These are phyloP conservation scores for Xiphophorus hellerii DNA, from an alignment of 2,113 vertebrate species.

Conservation along the genomic window DNA sequence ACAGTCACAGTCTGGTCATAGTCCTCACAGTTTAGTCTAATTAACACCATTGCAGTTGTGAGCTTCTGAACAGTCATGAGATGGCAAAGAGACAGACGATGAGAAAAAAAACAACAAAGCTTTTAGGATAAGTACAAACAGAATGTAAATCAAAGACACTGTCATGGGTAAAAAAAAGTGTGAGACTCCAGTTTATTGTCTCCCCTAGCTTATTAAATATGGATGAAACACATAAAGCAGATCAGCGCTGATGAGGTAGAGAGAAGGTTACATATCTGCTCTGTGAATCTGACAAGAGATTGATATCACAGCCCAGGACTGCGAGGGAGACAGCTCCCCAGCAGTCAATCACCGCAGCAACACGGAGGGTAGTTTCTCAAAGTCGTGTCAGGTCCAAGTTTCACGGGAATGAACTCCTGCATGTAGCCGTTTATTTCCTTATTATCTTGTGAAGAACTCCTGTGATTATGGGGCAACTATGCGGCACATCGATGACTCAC, in stretches of 20 bases:
- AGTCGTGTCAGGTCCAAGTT: constrained; percentile 11
- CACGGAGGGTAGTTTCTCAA: constrained; percentile 4
- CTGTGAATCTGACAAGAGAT: constrained; percentile 20
- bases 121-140: constrained; percentile 32
- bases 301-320: constrained; percentile 18
- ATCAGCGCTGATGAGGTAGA: not conserved
- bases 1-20: constrained; percentile 40
- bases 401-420: not conserved
- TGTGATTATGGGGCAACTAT: constrained; percentile 50
- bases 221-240: constrained; percentile 16
- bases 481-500: constrained; percentile 65
- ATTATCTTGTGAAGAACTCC: constrained; percentile 34
- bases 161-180: not conserved
- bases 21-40: constrained; percentile 47
- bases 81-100: constrained; percentile 18
- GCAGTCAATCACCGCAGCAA: constrained; percentile 7
- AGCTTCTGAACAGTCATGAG: constrained; percentile 27
- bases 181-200: not conserved
- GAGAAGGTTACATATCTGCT: constrained; percentile 6
- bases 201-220: constrained; percentile 14
- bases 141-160: constrained; percentile 24
- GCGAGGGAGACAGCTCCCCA: constrained; percentile 16
- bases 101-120: constrained; percentile 8
- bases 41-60: constrained; percentile 57
- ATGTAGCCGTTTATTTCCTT: constrained; percentile 20